Evolutionary conservation across 2,797 vertebrate species (phyloP).

Genomic region (Lates japonicus): DNA sequence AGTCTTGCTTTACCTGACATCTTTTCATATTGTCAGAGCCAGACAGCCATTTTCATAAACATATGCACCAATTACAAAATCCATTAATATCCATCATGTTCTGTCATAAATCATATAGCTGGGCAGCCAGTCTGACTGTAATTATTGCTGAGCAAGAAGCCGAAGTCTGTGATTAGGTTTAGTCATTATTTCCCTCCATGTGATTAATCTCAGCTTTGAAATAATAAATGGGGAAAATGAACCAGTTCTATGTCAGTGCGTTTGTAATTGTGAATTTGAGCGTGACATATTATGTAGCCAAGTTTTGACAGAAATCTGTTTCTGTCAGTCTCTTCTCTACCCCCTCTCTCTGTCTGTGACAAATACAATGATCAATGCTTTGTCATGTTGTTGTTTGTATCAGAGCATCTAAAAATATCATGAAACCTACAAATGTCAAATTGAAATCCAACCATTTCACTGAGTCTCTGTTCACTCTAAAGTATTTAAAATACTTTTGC

Average conservation of each 20-base stretch:
- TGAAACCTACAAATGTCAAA: conserved; percentile 68
- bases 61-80: conserved; percentile 87
- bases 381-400: conserved; percentile 73
- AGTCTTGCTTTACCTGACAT: conserved; percentile 72
- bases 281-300: conserved; percentile 70
- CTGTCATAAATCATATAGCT: conserved; percentile 86
- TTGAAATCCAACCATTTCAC: conserved; percentile 59
- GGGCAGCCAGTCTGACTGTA: conserved; percentile 81
- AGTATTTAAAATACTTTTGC: conserved; percentile 43
- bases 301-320: conserved; percentile 77
- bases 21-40: conserved; percentile 69
- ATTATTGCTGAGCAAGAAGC: conserved; percentile 86
- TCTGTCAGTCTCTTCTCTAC: conserved; percentile 62
- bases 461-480: conserved; percentile 40
- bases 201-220: conserved; percentile 84
- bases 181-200: conserved; percentile 83
- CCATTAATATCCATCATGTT: conserved; percentile 88
- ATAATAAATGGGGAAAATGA: conserved; percentile 84
- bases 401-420: conserved; percentile 78
- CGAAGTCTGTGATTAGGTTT: conserved; percentile 86
- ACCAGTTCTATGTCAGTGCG: conserved; percentile 73
- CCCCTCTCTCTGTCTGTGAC: conserved; percentile 58
- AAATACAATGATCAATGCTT: conserved; percentile 76
- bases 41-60: conserved; percentile 84
- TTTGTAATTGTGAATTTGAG: conserved; percentile 84